Conservation (phyloP, 30 jellyfish, hydroid and myxozoan species). For the Chrysaora quinquecirrha region DNA sequence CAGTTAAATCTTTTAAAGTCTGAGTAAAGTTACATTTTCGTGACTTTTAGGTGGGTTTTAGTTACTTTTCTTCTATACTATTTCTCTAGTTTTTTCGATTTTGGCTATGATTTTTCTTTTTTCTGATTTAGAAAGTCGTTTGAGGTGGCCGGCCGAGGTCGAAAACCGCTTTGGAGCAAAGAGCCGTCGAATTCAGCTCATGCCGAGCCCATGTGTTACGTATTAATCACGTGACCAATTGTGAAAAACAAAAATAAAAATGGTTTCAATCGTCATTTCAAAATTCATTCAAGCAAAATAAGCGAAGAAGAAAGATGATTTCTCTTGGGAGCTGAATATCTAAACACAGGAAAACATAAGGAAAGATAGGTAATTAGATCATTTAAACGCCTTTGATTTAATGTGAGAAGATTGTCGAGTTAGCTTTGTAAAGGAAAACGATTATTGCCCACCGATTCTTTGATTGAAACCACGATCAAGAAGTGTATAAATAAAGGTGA, state of each 20-base stretch:
- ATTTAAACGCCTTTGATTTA: constrained; percentile 5
- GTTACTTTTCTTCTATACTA: too few relatives aligned
- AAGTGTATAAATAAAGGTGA: constrained; percentile 72
- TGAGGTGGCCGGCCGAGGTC: background rate
- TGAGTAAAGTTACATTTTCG: too few relatives aligned
- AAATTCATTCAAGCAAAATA: constrained; percentile 27
- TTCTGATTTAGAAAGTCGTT: too few relatives aligned
- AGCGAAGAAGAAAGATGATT: constrained; percentile 5
- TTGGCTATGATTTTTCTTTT: too few relatives aligned
- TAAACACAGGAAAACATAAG: constrained; percentile 26
- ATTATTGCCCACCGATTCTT: constrained; percentile 56
- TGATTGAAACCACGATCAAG: constrained; percentile 47
- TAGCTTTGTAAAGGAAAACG: constrained; percentile 29
- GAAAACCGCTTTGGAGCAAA: background rate
- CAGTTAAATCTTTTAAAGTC: too few relatives aligned
- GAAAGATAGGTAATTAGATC: constrained; percentile 32
- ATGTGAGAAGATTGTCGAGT: constrained; percentile 35
- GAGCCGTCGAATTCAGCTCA: constrained; percentile 2
- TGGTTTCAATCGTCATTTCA: constrained; percentile 7
- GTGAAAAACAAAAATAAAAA: constrained; percentile 30
- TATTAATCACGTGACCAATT: constrained; percentile 54
- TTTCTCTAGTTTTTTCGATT: too few relatives aligned
- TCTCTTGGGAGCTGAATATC: constrained; percentile 41
- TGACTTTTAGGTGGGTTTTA: too few relatives aligned
- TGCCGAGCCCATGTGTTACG: constrained; percentile 41